Conservation (phyloP, 2,888 invertebrate genomes). For the Scaptodrosophila latifasciaeformis region DNA sequence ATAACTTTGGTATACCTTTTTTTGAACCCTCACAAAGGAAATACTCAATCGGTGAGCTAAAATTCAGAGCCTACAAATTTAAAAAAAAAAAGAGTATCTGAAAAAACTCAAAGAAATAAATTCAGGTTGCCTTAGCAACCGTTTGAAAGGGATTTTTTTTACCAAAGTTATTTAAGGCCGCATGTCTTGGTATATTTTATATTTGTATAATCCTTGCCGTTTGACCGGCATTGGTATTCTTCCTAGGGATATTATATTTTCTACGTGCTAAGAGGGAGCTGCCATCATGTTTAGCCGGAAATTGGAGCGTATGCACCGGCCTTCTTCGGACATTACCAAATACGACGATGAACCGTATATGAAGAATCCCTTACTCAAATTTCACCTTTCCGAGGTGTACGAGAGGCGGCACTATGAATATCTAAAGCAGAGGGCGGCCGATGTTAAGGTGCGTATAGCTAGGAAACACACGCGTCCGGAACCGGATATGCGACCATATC, state of each 20-base stretch:
- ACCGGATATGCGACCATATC: slow-evolving; percentile 76
- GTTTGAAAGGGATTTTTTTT: background rate
- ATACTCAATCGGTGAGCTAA: too few relatives aligned
- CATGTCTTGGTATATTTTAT: background rate
- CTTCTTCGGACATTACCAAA: slow-evolving; percentile 68
- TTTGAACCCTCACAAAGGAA: too few relatives aligned
- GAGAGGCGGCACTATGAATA: slow-evolving; percentile 71
- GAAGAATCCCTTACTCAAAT: slow-evolving; percentile 72
- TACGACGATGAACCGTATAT: slow-evolving; percentile 74
- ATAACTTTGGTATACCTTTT: too few relatives aligned
- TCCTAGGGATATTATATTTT: background rate
- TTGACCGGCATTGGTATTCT: too few relatives aligned
- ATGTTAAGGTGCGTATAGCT: slow-evolving; percentile 69
- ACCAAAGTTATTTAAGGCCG: background rate
- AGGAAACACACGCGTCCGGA: slow-evolving; percentile 53
- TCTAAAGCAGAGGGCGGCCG: slow-evolving; percentile 69
- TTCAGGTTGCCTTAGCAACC: slow-evolving; percentile 52
- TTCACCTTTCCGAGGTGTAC: slow-evolving; percentile 70
- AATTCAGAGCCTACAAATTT: too few relatives aligned
- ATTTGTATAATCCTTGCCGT: background rate
- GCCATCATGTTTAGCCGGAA: slow-evolving; percentile 64
- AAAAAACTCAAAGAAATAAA: too few relatives aligned
- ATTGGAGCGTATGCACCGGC: slow-evolving; percentile 69
- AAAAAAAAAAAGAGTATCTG: too few relatives aligned
- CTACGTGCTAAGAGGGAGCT: background rate